Conservation (phyloP, 2,113 vertebrate genomes). For the Sminthopsis crassicaudata region DNA sequence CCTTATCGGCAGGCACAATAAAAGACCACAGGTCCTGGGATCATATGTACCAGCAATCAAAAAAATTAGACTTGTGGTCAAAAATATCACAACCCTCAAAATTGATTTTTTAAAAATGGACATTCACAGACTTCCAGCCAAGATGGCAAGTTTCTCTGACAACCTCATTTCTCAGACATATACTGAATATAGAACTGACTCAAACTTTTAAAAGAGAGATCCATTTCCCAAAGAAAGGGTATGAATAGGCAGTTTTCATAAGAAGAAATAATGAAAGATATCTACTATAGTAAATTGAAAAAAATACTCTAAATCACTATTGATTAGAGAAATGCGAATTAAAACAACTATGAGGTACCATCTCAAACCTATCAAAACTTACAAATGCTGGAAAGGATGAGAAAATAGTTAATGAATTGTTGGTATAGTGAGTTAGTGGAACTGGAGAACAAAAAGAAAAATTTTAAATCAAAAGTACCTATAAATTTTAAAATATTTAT, state of each 20-base stretch:
- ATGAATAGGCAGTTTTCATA: not conserved
- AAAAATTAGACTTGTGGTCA: no score
- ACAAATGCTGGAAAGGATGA: not conserved
- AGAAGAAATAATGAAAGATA: not conserved
- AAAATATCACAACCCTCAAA: no score
- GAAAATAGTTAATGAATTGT: not conserved
- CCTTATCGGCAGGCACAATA: no score
- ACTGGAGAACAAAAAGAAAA: no score
- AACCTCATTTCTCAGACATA: not conserved
- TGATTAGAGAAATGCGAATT: not conserved
- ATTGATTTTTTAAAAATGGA: no score
- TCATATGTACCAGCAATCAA: no score
- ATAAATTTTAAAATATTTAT: no score
- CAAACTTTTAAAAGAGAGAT: not conserved
- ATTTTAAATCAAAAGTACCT: no score
- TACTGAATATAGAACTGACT: not conserved
- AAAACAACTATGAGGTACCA: not conserved
- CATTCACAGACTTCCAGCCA: no score
- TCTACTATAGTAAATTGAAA: not conserved
- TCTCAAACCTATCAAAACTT: no score
- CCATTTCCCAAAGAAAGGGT: not conserved
- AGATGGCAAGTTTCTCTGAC: not conserved
- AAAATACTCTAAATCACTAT: not conserved
- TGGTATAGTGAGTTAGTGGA: not conserved
- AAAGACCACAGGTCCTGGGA: no score